Evolutionary conservation across 2,113 vertebrate genomes (phyloP), one percentile per base, ranked within the genome.

Genomic region (Larimichthys crocea): DNA sequence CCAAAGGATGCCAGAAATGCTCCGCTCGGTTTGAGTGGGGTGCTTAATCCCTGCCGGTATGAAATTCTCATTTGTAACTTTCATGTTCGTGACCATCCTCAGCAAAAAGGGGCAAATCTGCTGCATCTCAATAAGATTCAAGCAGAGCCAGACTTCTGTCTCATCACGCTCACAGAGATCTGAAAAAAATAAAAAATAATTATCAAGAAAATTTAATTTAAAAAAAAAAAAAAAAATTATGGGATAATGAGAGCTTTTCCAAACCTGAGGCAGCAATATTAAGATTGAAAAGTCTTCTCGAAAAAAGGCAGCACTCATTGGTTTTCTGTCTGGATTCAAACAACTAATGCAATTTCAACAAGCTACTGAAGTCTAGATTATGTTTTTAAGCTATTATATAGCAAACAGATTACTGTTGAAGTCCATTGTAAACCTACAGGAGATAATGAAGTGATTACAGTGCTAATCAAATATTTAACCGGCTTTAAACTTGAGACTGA

Each of bases 191-290:
- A 26, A 26, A 26, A 26, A 26, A 24, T 1, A 24, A 24, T 24
- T 16, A 16, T 57, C 55, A 74, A 46, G 7, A 40, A 40, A 40
- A 40, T 40, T 40, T 40, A 40, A 40, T 7, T 35, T 8, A 35
- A 1, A 7, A 8, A 40, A 35, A 35, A 35, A 35, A 53, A 56
- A 19, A 40, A 53, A 11, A 26, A 2, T 26, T 26, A 26, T 12
- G 14, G 59, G n/a, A 82, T 82, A 87, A 87, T 70, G 60, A 78
- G 76, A 85, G 77, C 57, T 79, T 74, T 74, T n/a, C 26, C 35
- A 26, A 1, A 84, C 67, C 73, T 48, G 57, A 55, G 11, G 79
- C 42, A 72, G 57, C 70, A 61, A 52, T 29, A 74, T 60, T 20
- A 5, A 3, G 59, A 71, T 52, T 5, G 53, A 57, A 40, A 71